A percentile compares a stretch with the other conserved stretches of the same genome.
Evolutionary conservation across 1,140 invertebrate genomes (phyloP).

Genomic region (Panulirus ornatus): DNA sequence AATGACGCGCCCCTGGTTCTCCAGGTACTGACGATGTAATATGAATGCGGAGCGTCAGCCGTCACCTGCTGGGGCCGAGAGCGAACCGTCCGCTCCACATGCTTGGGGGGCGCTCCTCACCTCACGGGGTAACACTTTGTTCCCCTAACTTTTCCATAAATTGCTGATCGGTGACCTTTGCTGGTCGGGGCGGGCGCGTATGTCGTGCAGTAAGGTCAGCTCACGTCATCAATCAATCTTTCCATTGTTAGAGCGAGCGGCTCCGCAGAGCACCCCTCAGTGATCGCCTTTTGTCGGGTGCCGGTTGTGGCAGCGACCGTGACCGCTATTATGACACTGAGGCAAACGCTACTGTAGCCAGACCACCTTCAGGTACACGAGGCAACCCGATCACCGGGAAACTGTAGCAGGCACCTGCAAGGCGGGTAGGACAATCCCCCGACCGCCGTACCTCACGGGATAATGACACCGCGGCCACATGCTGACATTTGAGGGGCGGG

Average conservation of each 20-base stretch:
- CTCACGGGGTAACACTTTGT: not conserved
- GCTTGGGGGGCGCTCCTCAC: too few relatives aligned
- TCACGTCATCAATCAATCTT: constrained; percentile 47
- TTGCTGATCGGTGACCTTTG: constrained; percentile 22
- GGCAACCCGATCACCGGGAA: too few relatives aligned
- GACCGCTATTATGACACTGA: too few relatives aligned
- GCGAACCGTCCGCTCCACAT: not conserved
- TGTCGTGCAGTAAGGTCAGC: constrained; percentile 46
- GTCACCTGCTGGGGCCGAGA: not conserved
- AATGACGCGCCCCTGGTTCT: not conserved
- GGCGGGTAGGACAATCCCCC: too few relatives aligned
- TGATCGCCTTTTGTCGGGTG: not conserved
- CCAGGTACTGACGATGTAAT: not conserved
- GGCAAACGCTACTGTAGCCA: too few relatives aligned
- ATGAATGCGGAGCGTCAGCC: not conserved
- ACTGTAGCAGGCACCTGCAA: too few relatives aligned
- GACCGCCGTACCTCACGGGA: too few relatives aligned
- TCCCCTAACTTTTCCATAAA: constrained; percentile 1
- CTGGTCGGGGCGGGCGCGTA: not conserved
- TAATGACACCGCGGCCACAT: too few relatives aligned
- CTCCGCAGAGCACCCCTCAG: not conserved
- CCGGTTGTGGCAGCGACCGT: too few relatives aligned
- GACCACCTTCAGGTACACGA: too few relatives aligned
- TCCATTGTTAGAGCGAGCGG: constrained; percentile 24
- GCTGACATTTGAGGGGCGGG: too few relatives aligned